Evolutionary conservation across 1,140 invertebrate species (phyloP), one percentile per base, ranked within the genome.

Genomic region (Antheraea pernyi): DNA sequence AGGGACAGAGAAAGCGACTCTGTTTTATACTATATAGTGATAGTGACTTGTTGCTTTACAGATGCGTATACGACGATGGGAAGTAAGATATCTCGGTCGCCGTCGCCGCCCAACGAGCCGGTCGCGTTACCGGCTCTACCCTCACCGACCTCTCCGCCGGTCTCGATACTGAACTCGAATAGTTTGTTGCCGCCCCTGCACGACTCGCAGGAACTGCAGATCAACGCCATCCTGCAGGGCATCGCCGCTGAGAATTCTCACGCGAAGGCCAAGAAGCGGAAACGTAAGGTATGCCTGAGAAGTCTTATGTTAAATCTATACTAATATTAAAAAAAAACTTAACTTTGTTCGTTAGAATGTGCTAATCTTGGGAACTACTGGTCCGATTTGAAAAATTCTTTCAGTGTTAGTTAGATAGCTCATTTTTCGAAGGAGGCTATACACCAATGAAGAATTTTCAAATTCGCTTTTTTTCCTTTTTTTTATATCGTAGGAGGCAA

Each of bases 61-160:
- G 92, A 93, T 69, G 91, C 89, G n/a, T 93, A 92, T 70, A 89
- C 91, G 37, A 89, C 91, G 62, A 87, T 93, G 85, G 86, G 91
- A 37, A 82, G 85, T 36, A 92, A 92, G 70, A 80, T 88, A 13
- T 16, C 19, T 10, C 60, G 60, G 19, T 61, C 53, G 13, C 6
- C 65, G 37, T 46, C 53, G 10, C 16, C 48, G n/a, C 48, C 75
- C 5, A 30, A 72, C 16, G 67, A 78, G 59, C 67, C 74, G 11
- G 82, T 67, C 88, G 46, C 84, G 90, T 10, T 92, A 16, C 71
- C 74, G 7, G 83, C 83, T 2, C 18, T 70, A 36, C 65, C 59
- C 18, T 8, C 68, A 11, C 6, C 68, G 19, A 22, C 22, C 13
- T n/a, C 48, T n/a, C n/a, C 69, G 37, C 65, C 66, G 6, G 37